Percentiles rank a stretch among this genome's conserved stretches.
phyloP scores from a whole-genome alignment of 2,113 vertebrate species.

The Rhegmatorhina hoffmannsi region DNA sequence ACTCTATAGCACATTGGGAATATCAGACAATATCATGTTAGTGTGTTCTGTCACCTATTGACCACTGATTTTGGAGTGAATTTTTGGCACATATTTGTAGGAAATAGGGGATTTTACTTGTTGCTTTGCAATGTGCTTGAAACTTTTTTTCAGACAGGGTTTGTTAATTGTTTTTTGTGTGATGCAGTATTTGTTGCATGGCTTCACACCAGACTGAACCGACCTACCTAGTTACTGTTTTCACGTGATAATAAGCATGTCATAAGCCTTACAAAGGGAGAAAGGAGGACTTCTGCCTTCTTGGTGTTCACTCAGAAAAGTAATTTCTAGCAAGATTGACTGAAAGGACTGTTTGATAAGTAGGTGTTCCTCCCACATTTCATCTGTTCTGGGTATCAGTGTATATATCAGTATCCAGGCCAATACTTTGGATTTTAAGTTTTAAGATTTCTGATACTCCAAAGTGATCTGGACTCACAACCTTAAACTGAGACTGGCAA shows the following conservation, averaged over 20 bases:
- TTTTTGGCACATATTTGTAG: not conserved
- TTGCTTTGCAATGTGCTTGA: not conserved
- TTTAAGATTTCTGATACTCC: not conserved
- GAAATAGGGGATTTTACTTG: not conserved
- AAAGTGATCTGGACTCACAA: not conserved
- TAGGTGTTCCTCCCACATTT: not conserved
- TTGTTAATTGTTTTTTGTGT: not conserved
- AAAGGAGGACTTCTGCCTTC: not conserved
- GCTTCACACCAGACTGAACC: not conserved
- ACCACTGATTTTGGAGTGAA: not conserved
- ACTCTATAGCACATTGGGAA: not conserved
- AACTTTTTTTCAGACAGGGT: not conserved
- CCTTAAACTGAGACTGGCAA: not conserved
- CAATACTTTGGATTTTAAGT: not conserved
- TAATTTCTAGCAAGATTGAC: not conserved
- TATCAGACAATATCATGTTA: not conserved
- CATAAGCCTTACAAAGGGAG: not conserved
- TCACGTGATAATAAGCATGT: not conserved
- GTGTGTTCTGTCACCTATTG: not conserved
- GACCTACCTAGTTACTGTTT: not conserved
- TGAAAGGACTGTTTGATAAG: not conserved
- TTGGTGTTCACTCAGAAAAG: not conserved
- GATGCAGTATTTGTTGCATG: not conserved
- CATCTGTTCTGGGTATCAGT: not conserved
- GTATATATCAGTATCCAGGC: not conserved